Evolutionary conservation across 2,113 vertebrate genomes (phyloP).

Genomic region (Lepus timidus): DNA sequence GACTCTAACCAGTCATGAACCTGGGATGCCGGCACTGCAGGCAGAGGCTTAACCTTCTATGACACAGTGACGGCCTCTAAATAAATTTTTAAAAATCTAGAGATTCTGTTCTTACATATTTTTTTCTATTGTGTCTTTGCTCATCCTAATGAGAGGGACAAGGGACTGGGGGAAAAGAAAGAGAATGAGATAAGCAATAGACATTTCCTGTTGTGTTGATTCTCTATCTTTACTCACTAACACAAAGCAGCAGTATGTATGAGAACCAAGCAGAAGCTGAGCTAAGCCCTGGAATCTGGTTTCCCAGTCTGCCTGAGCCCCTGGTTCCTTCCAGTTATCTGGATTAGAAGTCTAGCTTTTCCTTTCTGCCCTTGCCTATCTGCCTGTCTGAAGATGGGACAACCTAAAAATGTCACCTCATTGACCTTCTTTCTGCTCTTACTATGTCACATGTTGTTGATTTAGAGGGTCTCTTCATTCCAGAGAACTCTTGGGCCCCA

Average conservation of each 20-base stretch:
- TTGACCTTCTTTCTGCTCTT: slow-evolving; percentile 31
- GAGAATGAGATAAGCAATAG: not conserved
- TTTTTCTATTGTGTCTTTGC: slow-evolving; percentile 43
- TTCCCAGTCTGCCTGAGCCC: not conserved
- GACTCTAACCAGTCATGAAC: too few relatives aligned
- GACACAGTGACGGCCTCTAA: too few relatives aligned
- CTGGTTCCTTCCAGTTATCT: slow-evolving; percentile 58
- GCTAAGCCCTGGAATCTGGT: slow-evolving; percentile 30
- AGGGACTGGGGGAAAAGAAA: not conserved
- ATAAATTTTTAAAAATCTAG: not conserved
- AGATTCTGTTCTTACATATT: not conserved
- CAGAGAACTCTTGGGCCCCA: not conserved
- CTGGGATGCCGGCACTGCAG: too few relatives aligned
- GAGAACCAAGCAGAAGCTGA: not conserved
- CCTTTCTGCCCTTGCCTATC: slow-evolving; percentile 35
- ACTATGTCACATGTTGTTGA: not conserved
- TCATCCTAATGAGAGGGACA: not conserved
- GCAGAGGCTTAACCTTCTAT: too few relatives aligned
- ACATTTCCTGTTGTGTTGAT: slow-evolving; percentile 48
- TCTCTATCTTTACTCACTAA: slow-evolving; percentile 62
- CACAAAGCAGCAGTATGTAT: slow-evolving; percentile 68
- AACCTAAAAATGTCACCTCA: not conserved
- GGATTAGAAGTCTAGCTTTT: slow-evolving; percentile 42
- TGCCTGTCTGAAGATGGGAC: not conserved
- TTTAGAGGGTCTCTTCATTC: slow-evolving; percentile 6